Evolutionary conservation across 2,113 vertebrate genomes (phyloP).

Genomic region (Rhinopithecus roxellana): DNA sequence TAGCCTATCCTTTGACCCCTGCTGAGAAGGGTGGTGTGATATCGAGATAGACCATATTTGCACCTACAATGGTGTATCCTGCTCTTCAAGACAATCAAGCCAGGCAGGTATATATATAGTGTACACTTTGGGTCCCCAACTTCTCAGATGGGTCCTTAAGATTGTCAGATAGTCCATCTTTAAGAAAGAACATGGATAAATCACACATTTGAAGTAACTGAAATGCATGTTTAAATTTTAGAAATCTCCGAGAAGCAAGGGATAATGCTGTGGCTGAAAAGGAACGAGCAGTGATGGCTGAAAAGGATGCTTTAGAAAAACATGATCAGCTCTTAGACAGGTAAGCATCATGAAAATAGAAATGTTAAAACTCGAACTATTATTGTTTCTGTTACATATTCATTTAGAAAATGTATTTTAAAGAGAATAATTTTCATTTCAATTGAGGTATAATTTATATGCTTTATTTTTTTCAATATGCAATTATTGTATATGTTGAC

Average conservation of each 20-base stretch:
- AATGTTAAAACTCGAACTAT: not conserved
- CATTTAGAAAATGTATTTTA: not conserved
- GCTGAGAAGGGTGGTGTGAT: not conserved
- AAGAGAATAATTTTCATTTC: slow-evolving; percentile 36
- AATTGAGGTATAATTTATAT: not conserved
- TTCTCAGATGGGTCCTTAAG: not conserved
- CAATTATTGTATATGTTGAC: not conserved
- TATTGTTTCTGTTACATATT: not conserved
- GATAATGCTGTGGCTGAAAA: slow-evolving; percentile 94
- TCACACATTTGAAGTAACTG: slow-evolving; percentile 33
- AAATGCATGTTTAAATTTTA: slow-evolving; percentile 72
- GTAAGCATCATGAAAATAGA: slow-evolving; percentile 86
- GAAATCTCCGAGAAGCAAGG: slow-evolving; percentile 94
- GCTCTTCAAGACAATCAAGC: not conserved
- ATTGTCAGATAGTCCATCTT: not conserved
- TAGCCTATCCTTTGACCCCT: not conserved
- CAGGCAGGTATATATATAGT: not conserved
- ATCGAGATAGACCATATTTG: not conserved
- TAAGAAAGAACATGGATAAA: not conserved
- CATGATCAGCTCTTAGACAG: slow-evolving; percentile 94
- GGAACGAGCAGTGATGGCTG: slow-evolving; percentile 89
- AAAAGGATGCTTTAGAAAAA: slow-evolving; percentile 92
- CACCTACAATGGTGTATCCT: not conserved
- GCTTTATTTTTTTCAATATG: not conserved
- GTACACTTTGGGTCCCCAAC: not conserved